Base-by-base conservation (phyloP, 1,140 invertebrate genomes). In the Drosophila cardini region DNA sequence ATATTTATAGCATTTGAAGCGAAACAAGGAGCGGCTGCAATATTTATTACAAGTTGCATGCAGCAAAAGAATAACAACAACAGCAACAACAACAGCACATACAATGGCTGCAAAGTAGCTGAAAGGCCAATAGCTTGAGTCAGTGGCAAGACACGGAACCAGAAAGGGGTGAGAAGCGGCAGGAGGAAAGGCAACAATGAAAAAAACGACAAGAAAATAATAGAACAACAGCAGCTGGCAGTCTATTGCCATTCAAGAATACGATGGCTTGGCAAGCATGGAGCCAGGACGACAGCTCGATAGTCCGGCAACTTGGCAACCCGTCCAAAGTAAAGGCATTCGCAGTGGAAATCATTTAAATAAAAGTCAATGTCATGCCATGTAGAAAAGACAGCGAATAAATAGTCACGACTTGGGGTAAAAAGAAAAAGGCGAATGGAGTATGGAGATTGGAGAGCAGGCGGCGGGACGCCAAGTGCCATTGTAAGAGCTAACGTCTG, bases 341-440 rank as follows among this genome's bases (percentile, higher is more conserved):
- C 60, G 78, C 70, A 75, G 58, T 78, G 67, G 57, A 89, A 89
- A 89, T 84, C 84, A 89, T 89, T 89, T 89, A 89, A 89, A 89
- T 89, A 89, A 89, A 89, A 89, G 85, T 89, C 84, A 89, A 89
- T 89, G 84, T 89, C 80, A 87, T 84, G 83, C 77, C 85, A 80
- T 89, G 83, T 77, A 80, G 78, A 71, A 71, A 78, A 79, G 83
- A 89, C 84, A 80, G 84, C 83, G 73, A 89, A 87, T 89, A 87
- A 83, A 87, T 89, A 89, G 72, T 76, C 48, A 43, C 26, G 65
- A 68, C 65, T 63, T 46, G 55, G 11, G 38, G 21, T 7, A 34
- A 6, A 48, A 42, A 7, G 11, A 8, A 15, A n/a, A 1, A 6
- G 16, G n/a, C 2, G n/a, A 16, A 34, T 26, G 5, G 40, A 10